A percentile compares a stretch with the other conserved stretches of the same genome.
These are phyloP conservation scores for Bellardia bayeri DNA, from an alignment of 2,888 invertebrate species.

Conservation along the genomic window DNA sequence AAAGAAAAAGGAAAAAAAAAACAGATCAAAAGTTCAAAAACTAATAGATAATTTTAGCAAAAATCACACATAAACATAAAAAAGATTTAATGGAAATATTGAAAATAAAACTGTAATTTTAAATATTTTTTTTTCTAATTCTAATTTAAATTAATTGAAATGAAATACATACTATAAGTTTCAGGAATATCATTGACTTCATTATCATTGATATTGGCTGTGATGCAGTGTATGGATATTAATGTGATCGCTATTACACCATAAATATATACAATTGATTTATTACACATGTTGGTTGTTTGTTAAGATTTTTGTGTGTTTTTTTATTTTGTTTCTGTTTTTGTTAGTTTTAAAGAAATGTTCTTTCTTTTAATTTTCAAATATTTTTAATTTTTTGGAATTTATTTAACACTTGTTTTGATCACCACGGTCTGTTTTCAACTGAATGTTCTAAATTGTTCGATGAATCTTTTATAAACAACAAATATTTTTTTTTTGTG, in stretches of 20 bases:
- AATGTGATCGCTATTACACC: slow-evolving; percentile 68
- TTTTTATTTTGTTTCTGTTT: neutral
- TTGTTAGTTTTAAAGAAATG: neutral
- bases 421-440: slow-evolving; percentile 75
- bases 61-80: neutral
- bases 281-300: slow-evolving; percentile 55
- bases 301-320: neutral
- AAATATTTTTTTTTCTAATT: too few species aligned
- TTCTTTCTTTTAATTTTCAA: slow-evolving; percentile 31
- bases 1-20: slow-evolving; percentile 39
- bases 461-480: slow-evolving; percentile 77
- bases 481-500: slow-evolving; percentile 68
- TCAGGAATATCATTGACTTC: slow-evolving; percentile 78
- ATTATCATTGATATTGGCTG: slow-evolving; percentile 79
- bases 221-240: slow-evolving; percentile 71
- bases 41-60: slow-evolving; percentile 57
- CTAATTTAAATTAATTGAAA: neutral
- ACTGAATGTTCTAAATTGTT: slow-evolving; percentile 78
- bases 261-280: slow-evolving; percentile 68
- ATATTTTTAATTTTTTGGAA: slow-evolving; percentile 59
- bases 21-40: slow-evolving; percentile 69
- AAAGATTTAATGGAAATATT: neutral
- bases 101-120: too few species aligned
- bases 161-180: slow-evolving; percentile 79
- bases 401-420: slow-evolving; percentile 75